phyloP scores from a whole-genome alignment of 2,888 invertebrate species.

The Sipha maydis region DNA sequence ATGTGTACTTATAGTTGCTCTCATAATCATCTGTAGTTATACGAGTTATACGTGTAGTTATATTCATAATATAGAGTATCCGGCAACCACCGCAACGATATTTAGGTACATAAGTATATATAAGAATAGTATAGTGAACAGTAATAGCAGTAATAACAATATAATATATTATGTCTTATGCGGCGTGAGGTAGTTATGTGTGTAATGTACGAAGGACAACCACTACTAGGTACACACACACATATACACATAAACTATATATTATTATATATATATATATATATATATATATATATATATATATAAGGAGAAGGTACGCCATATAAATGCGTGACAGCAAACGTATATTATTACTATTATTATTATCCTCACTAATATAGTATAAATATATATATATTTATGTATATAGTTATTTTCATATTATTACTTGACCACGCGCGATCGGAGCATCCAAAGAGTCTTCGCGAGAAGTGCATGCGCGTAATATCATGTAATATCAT shows the following conservation, averaged over 20 bases:
- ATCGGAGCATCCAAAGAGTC: constrained; percentile 17
- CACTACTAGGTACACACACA: neutral
- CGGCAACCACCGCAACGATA: too few species aligned
- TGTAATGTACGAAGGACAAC: neutral
- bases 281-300: neutral
- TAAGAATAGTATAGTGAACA: neutral
- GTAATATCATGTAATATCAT: too few species aligned
- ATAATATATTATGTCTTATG: neutral
- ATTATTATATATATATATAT: neutral
- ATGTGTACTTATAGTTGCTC: too few species aligned
- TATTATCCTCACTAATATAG: neutral
- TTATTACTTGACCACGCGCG: neutral
- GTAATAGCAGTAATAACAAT: neutral
- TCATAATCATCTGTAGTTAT: too few species aligned
- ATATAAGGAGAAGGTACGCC: neutral
- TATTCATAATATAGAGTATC: too few species aligned
- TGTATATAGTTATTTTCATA: neutral
- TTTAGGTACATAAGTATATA: too few species aligned
- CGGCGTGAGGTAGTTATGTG: neutral
- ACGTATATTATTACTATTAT: neutral
- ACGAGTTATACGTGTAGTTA: too few species aligned
- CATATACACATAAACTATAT: neutral
- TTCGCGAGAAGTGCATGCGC: neutral
- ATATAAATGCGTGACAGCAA: neutral
- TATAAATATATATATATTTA: too few species aligned